Conservation (phyloP, 92 coral and sea anemone genomes). For the Siderastrea siderea region DNA sequence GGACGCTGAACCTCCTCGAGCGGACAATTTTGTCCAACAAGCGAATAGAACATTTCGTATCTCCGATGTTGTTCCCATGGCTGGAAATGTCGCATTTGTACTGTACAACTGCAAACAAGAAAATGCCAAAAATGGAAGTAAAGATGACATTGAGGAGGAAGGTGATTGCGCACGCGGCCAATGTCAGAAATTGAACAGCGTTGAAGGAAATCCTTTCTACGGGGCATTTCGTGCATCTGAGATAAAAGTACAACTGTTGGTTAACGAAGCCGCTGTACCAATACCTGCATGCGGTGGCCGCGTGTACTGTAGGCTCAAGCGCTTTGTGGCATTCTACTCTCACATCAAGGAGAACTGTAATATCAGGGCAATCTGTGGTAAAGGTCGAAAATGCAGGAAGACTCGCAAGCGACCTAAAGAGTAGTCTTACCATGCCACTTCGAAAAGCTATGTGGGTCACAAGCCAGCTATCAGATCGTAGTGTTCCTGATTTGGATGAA, state of each 20-base stretch:
- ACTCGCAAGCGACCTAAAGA: slow-evolving; percentile 7
- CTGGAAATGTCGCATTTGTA: slow-evolving; percentile 87
- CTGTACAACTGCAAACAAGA: slow-evolving; percentile 68
- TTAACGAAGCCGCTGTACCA: slow-evolving; percentile 81
- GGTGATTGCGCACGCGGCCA: neutral
- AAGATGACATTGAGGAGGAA: neutral
- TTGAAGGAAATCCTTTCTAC: neutral
- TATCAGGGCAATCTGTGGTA: slow-evolving; percentile 72
- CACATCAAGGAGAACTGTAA: slow-evolving; percentile 72
- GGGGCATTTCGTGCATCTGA: slow-evolving; percentile 24
- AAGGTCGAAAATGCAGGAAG: slow-evolving; percentile 33
- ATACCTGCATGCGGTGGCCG: slow-evolving; percentile 82
- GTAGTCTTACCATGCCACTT: neutral
- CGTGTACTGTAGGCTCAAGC: slow-evolving; percentile 62
- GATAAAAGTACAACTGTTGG: slow-evolving; percentile 66
- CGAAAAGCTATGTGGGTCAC: too few species aligned
- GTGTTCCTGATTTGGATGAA: too few species aligned
- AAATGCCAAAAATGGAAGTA: slow-evolving; percentile 3
- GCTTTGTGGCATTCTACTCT: slow-evolving; percentile 64
- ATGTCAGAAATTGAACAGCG: neutral
- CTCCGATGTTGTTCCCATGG: slow-evolving; percentile 84
- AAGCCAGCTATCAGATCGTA: too few species aligned
- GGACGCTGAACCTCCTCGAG: slow-evolving; percentile 72
- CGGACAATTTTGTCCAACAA: slow-evolving; percentile 75
- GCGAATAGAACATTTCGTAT: slow-evolving; percentile 76